Conservation (phyloP, 2,888 invertebrate species). For the Lasioglossum lativentre region DNA sequence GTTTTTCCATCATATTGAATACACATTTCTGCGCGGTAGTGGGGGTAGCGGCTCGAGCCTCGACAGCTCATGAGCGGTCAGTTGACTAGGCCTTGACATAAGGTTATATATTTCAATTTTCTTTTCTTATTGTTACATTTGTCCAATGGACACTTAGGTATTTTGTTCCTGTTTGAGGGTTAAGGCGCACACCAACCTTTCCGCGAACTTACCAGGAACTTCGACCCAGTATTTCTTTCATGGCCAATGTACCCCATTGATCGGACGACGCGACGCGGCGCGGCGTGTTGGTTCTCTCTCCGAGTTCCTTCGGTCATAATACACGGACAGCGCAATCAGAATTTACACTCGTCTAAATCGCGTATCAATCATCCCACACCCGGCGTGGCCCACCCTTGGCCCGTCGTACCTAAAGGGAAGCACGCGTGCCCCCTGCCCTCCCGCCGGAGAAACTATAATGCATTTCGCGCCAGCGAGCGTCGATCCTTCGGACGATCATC, state of each 20-base stretch:
- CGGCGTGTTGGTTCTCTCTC: not conserved
- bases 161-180: too few species aligned
- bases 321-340: constrained; percentile 46
- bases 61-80: too few species aligned
- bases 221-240: not conserved
- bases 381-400: constrained; percentile 34
- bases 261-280: not conserved
- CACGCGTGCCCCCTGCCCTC: constrained; percentile 37
- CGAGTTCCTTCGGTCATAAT: constrained; percentile 52
- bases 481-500: constrained; percentile 69
- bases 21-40: too few species aligned
- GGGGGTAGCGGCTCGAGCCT: too few species aligned
- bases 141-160: not conserved
- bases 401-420: constrained; percentile 45
- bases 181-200: not conserved
- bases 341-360: constrained; percentile 59
- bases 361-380: constrained; percentile 55
- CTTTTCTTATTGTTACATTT: not conserved
- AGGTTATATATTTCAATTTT: too few species aligned
- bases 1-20: too few species aligned
- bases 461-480: constrained; percentile 75
- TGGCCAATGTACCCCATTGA: not conserved
- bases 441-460: constrained; percentile 72
- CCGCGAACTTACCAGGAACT: not conserved
- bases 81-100: too few species aligned